A percentile compares a stretch with the other conserved stretches of the same genome.
phyloP scores from a whole-genome alignment of 2,888 invertebrate species.

The Calephelis perditalis region DNA sequence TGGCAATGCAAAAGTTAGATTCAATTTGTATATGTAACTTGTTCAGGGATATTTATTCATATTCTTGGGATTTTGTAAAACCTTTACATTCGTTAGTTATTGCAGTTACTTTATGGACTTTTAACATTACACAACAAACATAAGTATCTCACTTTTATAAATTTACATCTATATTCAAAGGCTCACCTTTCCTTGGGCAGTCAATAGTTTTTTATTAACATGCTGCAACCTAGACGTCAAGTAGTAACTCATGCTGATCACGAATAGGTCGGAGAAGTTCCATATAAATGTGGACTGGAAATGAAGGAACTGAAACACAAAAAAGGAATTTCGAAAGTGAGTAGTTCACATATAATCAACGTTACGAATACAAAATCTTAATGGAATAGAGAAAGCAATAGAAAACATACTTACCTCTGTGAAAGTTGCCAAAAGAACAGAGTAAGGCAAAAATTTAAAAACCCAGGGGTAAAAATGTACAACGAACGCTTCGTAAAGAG shows the following conservation, averaged over 20 bases:
- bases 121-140: too few species aligned
- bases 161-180: too few species aligned
- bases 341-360: too few species aligned
- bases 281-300: slow-evolving; percentile 83
- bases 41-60: too few species aligned
- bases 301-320: slow-evolving; percentile 67
- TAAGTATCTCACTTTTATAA: too few species aligned
- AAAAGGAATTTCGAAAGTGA: background rate
- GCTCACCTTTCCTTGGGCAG: slow-evolving; percentile 48
- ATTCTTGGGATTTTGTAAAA: too few species aligned
- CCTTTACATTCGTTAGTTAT: too few species aligned
- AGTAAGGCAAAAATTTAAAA: slow-evolving; percentile 52
- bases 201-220: slow-evolving; percentile 62
- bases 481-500: slow-evolving; percentile 51
- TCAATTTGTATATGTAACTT: too few species aligned
- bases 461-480: slow-evolving; percentile 62
- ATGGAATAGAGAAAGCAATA: too few species aligned
- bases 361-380: too few species aligned
- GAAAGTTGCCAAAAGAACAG: slow-evolving; percentile 43
- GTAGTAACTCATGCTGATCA: slow-evolving; percentile 83
- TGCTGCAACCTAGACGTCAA: slow-evolving; percentile 80
- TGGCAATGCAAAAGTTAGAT: too few species aligned
- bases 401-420: slow-evolving; percentile 50
- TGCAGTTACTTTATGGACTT: too few species aligned
- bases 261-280: slow-evolving; percentile 85